Conservation (phyloP, 2,797 vertebrate genomes). For the Hybognathus amarus region DNA sequence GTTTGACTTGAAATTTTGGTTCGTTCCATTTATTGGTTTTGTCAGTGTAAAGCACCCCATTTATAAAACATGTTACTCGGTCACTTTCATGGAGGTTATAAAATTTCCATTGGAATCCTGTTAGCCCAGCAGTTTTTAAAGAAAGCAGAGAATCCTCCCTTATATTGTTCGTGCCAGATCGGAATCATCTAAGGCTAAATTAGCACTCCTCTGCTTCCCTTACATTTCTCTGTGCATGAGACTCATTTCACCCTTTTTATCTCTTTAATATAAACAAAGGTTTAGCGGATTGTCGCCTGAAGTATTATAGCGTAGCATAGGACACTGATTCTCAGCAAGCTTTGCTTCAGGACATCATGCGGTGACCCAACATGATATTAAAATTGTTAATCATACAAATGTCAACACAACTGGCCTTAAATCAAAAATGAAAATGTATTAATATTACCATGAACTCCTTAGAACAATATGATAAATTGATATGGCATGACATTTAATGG, state of each 20-base stretch:
- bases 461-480: neutral
- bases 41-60: slow-evolving; percentile 5
- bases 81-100: slow-evolving; percentile 4
- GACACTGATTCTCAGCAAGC: neutral
- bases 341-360: neutral
- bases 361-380: neutral
- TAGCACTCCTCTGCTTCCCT: slow-evolving; percentile 27
- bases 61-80: slow-evolving; percentile 5
- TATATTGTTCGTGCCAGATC: slow-evolving; percentile 66
- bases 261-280: neutral
- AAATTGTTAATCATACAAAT: neutral
- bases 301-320: neutral
- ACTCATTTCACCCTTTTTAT: slow-evolving; percentile 10
- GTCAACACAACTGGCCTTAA: neutral
- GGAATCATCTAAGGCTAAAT: slow-evolving; percentile 63
- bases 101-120: slow-evolving; percentile 18
- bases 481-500: neutral
- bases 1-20: neutral
- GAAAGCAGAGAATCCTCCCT: slow-evolving; percentile 57
- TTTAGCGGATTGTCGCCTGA: neutral
- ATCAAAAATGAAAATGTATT: neutral
- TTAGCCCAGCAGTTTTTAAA: slow-evolving; percentile 40
- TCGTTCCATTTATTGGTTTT: neutral
- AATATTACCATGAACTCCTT: neutral
- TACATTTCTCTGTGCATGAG: neutral